These are phyloP conservation scores for Takifugu bimaculatus DNA, from an alignment of 2,113 vertebrate genomes.

Conservation along the genomic window DNA sequence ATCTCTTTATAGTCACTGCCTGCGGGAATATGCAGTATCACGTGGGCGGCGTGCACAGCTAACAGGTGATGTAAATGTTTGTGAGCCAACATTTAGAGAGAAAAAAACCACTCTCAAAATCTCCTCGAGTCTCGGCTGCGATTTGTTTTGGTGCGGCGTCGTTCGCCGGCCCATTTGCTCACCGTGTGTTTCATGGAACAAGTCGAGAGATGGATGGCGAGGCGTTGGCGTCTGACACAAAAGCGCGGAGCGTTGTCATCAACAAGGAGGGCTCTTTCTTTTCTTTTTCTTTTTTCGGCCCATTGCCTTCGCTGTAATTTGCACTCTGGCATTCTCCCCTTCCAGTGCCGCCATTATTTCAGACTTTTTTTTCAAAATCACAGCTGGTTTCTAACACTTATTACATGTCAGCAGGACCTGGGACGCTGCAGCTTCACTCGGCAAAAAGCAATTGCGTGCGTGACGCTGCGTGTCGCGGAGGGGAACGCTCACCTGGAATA, in stretches of 20 bases:
- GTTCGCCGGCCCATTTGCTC: slow-evolving; percentile 42
- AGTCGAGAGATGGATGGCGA: slow-evolving; percentile 48
- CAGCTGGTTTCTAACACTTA: slow-evolving; percentile 47
- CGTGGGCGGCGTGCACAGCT: too few relatives aligned
- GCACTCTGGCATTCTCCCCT: slow-evolving; percentile 2
- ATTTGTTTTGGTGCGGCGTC: slow-evolving; percentile 28
- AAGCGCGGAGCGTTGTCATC: slow-evolving; percentile 46
- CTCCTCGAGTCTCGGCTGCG: slow-evolving; percentile 2
- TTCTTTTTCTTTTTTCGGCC: slow-evolving; percentile 49
- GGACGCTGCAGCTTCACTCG: slow-evolving; percentile 54
- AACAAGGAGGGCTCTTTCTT: slow-evolving; percentile 44
- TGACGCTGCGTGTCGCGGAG: slow-evolving; percentile 24
- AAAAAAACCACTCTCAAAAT: not conserved
- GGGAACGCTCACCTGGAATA: slow-evolving; percentile 37
- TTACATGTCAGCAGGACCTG: slow-evolving; percentile 36
- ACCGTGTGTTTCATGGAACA: slow-evolving; percentile 46
- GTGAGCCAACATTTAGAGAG: too few relatives aligned
- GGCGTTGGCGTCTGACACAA: slow-evolving; percentile 46
- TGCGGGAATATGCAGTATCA: too few relatives aligned
- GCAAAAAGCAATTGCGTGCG: slow-evolving; percentile 51
- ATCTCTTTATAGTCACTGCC: too few relatives aligned
- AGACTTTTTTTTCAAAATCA: slow-evolving; percentile 56
- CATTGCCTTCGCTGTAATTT: slow-evolving; percentile 61
- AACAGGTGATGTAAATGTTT: too few relatives aligned
- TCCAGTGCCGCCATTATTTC: slow-evolving; percentile 45